Conservation (phyloP, 2,113 vertebrate genomes). For the Gymnorhina tibicen region DNA sequence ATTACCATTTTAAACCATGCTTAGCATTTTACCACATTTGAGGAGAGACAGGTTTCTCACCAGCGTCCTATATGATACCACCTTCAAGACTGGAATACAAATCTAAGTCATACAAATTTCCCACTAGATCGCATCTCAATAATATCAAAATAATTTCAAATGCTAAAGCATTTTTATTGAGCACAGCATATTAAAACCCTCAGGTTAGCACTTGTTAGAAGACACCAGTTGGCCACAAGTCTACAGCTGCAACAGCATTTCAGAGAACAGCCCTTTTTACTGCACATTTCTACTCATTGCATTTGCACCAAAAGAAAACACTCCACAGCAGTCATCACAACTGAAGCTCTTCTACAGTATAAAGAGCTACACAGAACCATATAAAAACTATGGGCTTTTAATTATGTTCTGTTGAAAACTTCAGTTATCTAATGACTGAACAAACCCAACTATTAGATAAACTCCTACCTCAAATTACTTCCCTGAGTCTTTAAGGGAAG, state of each 20-base stretch:
- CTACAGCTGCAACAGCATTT: not conserved
- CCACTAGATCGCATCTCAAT: not conserved
- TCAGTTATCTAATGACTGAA: not conserved
- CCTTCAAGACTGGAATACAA: not conserved
- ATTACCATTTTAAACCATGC: not conserved
- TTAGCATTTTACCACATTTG: not conserved
- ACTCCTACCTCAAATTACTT: not conserved
- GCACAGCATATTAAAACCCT: not conserved
- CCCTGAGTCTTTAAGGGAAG: not conserved
- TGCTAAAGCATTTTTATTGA: not conserved
- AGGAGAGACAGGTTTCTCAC: not conserved
- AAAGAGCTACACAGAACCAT: not conserved
- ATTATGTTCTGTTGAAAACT: not conserved
- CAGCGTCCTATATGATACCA: not conserved
- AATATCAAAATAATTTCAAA: not conserved
- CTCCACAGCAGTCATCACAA: not conserved
- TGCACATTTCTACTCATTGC: not conserved
- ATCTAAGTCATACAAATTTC: not conserved
- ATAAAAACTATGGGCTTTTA: not conserved
- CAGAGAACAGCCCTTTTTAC: not conserved
- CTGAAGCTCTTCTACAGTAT: not conserved
- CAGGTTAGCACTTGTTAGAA: not conserved
- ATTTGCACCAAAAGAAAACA: not conserved
- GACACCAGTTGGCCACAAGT: not conserved
- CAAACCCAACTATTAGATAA: not conserved